A percentile compares a stretch with the other conserved stretches of the same genome.
These are phyloP conservation scores for Linurgus olivaceus DNA, from an alignment of 2,797 vertebrate genomes.

Conservation along the genomic window DNA sequence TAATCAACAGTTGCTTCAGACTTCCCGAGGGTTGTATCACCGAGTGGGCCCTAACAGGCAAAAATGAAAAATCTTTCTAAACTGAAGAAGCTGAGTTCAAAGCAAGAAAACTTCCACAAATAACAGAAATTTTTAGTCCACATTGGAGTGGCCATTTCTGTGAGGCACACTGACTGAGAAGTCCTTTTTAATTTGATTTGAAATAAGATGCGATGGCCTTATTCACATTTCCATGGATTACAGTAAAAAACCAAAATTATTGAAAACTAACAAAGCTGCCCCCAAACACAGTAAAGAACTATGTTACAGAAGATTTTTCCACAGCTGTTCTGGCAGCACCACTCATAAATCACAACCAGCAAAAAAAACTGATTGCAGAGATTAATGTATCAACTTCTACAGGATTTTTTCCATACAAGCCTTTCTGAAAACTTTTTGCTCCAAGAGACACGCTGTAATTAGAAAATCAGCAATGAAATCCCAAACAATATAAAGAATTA, in stretches of 20 bases:
- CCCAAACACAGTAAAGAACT: neutral
- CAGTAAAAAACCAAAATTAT: neutral
- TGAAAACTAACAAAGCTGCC: neutral
- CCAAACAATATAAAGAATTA: conserved; percentile 35
- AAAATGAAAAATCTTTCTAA: neutral
- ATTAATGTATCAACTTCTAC: neutral
- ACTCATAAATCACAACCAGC: neutral
- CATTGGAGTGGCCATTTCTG: neutral
- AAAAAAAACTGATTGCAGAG: neutral
- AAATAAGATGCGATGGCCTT: neutral
- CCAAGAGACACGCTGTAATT: neutral
- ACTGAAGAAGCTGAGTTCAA: neutral
- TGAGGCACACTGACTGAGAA: neutral
- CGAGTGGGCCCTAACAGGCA: neutral
- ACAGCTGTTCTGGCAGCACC: neutral
- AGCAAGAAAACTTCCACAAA: neutral
- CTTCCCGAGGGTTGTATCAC: neutral
- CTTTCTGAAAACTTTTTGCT: neutral
- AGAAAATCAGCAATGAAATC: conserved; percentile 16
- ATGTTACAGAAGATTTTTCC: neutral
- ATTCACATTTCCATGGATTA: neutral
- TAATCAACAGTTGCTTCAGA: neutral
- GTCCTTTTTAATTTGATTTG: neutral
- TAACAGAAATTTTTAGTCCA: neutral
- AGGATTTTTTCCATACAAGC: neutral